Evolutionary conservation across 2,888 invertebrate species (phyloP).

Genomic region (Rotaria sp.): DNA sequence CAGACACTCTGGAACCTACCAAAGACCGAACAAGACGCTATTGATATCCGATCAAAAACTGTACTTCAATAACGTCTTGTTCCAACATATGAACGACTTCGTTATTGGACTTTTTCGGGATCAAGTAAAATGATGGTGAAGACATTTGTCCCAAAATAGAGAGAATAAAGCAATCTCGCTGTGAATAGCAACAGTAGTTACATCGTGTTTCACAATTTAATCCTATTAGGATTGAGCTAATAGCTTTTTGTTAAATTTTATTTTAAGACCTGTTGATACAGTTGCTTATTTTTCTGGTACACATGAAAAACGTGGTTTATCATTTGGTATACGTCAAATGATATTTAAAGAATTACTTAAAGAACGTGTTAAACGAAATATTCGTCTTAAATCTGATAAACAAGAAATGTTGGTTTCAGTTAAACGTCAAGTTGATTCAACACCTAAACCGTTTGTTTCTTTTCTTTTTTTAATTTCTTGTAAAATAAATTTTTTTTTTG

Average conservation of each 20-base stretch:
- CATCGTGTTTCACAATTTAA: too few relatives aligned
- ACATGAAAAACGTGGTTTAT: not conserved
- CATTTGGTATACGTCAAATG: slow-evolving; percentile 6
- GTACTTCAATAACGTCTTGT: too few relatives aligned
- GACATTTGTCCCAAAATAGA: too few relatives aligned
- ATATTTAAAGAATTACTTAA: slow-evolving; percentile 2
- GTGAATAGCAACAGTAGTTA: too few relatives aligned
- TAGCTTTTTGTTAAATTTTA: not conserved
- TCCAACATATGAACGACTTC: too few relatives aligned
- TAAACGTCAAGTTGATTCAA: not conserved
- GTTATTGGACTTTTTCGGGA: too few relatives aligned
- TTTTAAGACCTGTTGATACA: not conserved
- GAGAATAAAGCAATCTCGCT: too few relatives aligned
- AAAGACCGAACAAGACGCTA: too few relatives aligned
- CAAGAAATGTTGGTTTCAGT: not conserved
- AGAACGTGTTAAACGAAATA: not conserved
- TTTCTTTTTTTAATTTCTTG: not conserved
- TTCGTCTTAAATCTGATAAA: not conserved
- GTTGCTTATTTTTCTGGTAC: not conserved
- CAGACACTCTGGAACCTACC: too few relatives aligned
- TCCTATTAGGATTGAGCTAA: too few relatives aligned
- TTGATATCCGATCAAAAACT: too few relatives aligned
- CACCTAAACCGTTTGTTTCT: not conserved
- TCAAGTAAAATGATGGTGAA: too few relatives aligned
- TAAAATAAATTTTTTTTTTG: not conserved